Evolutionary conservation across 2,113 vertebrate genomes (phyloP).

Genomic region (Potamarius usumacintae): DNA sequence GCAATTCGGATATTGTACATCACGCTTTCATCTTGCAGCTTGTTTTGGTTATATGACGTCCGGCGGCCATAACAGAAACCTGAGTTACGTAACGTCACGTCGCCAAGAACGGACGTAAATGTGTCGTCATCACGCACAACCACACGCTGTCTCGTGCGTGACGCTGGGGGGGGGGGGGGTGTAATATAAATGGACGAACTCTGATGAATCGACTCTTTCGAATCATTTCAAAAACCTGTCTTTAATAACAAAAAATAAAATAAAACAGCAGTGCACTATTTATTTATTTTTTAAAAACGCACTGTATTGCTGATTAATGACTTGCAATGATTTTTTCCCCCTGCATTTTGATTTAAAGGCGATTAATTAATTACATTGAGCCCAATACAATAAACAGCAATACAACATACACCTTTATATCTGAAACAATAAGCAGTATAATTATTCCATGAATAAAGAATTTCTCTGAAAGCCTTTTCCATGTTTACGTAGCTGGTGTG

Average conservation of each 20-base stretch:
- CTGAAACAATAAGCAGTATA: neutral
- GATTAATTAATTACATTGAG: too few relatives aligned
- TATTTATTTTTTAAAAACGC: too few relatives aligned
- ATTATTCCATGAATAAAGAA: too few relatives aligned
- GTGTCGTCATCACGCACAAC: conserved; percentile 8
- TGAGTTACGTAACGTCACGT: conserved; percentile 14
- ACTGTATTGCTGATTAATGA: too few relatives aligned
- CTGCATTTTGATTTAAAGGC: too few relatives aligned
- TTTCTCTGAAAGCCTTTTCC: neutral
- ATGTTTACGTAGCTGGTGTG: neutral
- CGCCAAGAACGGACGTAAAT: neutral
- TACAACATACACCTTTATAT: too few relatives aligned
- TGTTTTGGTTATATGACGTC: conserved; percentile 36
- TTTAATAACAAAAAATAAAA: neutral
- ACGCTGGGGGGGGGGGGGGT: too few relatives aligned
- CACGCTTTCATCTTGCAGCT: neutral
- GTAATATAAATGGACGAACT: too few relatives aligned
- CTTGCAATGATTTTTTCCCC: too few relatives aligned
- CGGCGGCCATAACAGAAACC: conserved; percentile 5
- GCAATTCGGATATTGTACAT: too few relatives aligned
- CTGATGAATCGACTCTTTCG: neutral
- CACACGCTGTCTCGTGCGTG: neutral
- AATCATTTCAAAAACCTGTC: neutral
- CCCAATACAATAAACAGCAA: neutral
- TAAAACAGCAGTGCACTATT: too few relatives aligned